phyloP scores from a whole-genome alignment of 2,113 vertebrate species.

The Scomber japonicus region DNA sequence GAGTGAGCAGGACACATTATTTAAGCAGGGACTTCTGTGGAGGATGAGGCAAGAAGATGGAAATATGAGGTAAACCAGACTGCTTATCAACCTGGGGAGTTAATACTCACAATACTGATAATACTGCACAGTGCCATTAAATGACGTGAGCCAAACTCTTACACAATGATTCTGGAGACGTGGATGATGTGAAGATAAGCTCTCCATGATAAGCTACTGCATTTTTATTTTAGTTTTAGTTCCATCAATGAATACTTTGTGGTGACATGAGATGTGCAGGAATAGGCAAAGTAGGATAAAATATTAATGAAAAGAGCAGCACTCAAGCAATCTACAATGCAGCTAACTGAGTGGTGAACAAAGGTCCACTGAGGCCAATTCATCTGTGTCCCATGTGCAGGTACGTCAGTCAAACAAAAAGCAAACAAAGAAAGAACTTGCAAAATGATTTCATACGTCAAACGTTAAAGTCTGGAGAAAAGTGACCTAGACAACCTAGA shows the following conservation, averaged over 20 bases:
- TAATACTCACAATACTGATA: conserved; percentile 4
- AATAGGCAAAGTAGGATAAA: not conserved
- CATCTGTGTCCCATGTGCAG: conserved; percentile 2
- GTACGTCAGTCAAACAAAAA: not conserved
- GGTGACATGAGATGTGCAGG: not conserved
- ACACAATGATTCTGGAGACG: not conserved
- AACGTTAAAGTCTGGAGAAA: conserved; percentile 9
- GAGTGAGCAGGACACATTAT: conserved; percentile 22
- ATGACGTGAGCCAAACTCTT: not conserved
- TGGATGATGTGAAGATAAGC: not conserved
- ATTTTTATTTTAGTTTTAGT: not conserved
- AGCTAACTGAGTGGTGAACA: conserved; percentile 8
- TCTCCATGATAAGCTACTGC: not conserved
- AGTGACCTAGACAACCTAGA: too few species aligned
- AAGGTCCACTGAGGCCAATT: not conserved
- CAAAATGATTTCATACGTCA: not conserved
- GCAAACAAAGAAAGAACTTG: not conserved
- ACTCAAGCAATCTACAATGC: not conserved
- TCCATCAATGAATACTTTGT: not conserved
- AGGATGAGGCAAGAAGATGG: conserved; percentile 37
- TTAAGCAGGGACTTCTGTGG: conserved; percentile 7
- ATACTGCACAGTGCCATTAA: not conserved
- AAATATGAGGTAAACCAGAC: conserved; percentile 43
- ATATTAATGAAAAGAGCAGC: not conserved
- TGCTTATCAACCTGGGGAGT: conserved; percentile 16